A percentile compares a stretch with the other conserved stretches of the same genome.
Evolutionary conservation across 1,140 invertebrate genomes (phyloP).

Genomic region (Lordiphosa collinella): DNA sequence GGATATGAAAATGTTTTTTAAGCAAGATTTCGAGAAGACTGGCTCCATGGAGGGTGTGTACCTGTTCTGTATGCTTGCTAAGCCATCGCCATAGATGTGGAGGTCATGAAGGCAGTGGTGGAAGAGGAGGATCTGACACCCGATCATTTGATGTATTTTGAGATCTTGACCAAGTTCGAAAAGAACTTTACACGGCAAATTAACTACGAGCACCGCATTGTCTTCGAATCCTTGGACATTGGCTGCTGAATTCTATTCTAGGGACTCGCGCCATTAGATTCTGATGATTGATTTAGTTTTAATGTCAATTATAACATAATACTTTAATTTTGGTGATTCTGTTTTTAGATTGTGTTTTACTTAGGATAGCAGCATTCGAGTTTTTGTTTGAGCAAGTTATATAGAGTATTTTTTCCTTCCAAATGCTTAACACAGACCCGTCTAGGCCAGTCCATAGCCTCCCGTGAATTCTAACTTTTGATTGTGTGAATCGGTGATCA

Average conservation of each 20-base stretch:
- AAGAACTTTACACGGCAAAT: slow-evolving; percentile 99
- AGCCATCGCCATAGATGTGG: slow-evolving; percentile 98
- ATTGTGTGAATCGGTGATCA: no score
- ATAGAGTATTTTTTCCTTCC: no score
- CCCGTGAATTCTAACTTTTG: no score
- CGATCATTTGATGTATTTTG: slow-evolving; percentile 98
- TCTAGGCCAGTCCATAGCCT: no score
- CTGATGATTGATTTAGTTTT: slow-evolving; percentile 71
- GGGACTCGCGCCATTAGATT: slow-evolving; percentile 89
- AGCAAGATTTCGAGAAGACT: slow-evolving; percentile 98
- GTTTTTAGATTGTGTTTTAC: no score
- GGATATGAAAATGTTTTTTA: slow-evolving; percentile 99
- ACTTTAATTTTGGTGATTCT: no score
- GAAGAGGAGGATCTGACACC: slow-evolving; percentile 98
- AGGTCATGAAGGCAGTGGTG: slow-evolving; percentile 99
- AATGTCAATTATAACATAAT: no score
- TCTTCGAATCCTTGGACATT: slow-evolving; percentile 99
- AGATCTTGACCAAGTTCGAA: slow-evolving; percentile 99
- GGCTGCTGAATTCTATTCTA: slow-evolving; percentile 99
- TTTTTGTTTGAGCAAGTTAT: no score
- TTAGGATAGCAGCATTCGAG: no score
- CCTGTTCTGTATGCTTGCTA: slow-evolving; percentile 99
- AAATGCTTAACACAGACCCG: no score
- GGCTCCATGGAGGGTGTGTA: slow-evolving; percentile 99
- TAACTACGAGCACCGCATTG: slow-evolving; percentile 99